Conservation (phyloP, 2,888 invertebrate species). For the Ernsta delagoae region DNA sequence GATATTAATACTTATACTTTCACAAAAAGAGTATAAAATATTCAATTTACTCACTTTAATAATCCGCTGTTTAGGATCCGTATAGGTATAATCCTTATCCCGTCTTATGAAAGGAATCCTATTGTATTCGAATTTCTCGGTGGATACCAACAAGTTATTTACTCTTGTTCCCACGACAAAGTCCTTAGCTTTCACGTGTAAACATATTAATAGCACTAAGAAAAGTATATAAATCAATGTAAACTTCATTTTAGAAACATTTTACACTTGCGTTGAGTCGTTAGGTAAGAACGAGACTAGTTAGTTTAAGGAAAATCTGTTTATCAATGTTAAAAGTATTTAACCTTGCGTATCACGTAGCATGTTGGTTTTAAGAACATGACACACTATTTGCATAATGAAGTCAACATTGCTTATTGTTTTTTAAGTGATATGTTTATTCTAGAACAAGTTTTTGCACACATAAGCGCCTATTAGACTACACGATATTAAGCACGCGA, state of each 20-base stretch:
- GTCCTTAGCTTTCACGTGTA: constrained; percentile 61
- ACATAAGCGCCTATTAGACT: too few relatives aligned
- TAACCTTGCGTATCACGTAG: constrained; percentile 52
- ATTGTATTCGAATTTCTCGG: constrained; percentile 63
- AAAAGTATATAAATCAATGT: constrained; percentile 52
- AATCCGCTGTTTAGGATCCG: constrained; percentile 65
- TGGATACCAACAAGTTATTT: constrained; percentile 72
- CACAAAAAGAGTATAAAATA: background rate
- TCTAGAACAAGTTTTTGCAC: background rate
- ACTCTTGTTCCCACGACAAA: constrained; percentile 65
- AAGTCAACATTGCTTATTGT: constrained; percentile 3
- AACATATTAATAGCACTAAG: constrained; percentile 55
- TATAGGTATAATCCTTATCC: constrained; percentile 71
- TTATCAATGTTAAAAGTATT: constrained; percentile 54
- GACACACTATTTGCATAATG: constrained; percentile 23
- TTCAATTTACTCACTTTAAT: constrained; percentile 61
- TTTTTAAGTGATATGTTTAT: constrained; percentile 20
- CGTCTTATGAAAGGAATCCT: constrained; percentile 62
- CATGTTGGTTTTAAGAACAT: constrained; percentile 18
- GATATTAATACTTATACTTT: too few relatives aligned
- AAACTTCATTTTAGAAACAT: constrained; percentile 58
- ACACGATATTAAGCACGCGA: too few relatives aligned
- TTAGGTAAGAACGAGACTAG: constrained; percentile 38
- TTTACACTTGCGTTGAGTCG: constrained; percentile 35
- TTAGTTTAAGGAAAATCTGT: constrained; percentile 51